These are phyloP conservation scores for Nowickia ferox DNA, from an alignment of 2,888 invertebrate genomes.

Conservation along the genomic window DNA sequence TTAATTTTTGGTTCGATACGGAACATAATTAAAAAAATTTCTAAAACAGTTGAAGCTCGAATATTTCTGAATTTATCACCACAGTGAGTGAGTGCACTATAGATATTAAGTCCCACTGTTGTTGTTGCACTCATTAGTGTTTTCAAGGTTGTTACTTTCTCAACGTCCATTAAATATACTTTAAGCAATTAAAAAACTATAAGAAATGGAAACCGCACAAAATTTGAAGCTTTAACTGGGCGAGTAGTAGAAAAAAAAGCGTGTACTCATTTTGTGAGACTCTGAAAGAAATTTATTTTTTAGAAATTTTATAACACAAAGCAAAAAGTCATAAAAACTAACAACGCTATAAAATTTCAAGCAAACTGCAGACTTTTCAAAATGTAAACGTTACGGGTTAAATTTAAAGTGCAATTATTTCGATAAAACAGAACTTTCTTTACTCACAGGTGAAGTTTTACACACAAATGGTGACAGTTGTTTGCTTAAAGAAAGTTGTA, in stretches of 20 bases:
- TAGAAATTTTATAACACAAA: not conserved
- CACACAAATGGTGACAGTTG: not conserved
- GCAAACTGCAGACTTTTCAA: not conserved
- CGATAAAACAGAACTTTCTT: conserved; percentile 18
- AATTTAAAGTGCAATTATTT: not conserved
- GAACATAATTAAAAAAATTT: too few relatives aligned
- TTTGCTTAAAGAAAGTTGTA: conserved; percentile 10
- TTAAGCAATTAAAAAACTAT: not conserved
- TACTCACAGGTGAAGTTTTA: conserved; percentile 3
- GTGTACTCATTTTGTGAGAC: not conserved
- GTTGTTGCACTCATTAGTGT: not conserved
- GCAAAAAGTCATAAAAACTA: not conserved
- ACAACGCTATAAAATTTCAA: not conserved
- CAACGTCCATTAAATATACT: conserved; percentile 19
- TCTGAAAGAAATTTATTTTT: not conserved
- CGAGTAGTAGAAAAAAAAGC: not conserved
- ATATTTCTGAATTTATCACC: not conserved
- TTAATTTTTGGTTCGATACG: too few relatives aligned
- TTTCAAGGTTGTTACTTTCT: conserved; percentile 37
- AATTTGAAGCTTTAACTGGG: not conserved
- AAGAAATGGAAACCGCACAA: not conserved
- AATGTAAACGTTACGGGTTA: not conserved
- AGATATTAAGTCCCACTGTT: not conserved
- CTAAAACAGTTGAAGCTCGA: too few relatives aligned
- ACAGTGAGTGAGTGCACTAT: not conserved